Conservation (phyloP, 2,113 vertebrate genomes). For the Cygnus buccinator region DNA sequence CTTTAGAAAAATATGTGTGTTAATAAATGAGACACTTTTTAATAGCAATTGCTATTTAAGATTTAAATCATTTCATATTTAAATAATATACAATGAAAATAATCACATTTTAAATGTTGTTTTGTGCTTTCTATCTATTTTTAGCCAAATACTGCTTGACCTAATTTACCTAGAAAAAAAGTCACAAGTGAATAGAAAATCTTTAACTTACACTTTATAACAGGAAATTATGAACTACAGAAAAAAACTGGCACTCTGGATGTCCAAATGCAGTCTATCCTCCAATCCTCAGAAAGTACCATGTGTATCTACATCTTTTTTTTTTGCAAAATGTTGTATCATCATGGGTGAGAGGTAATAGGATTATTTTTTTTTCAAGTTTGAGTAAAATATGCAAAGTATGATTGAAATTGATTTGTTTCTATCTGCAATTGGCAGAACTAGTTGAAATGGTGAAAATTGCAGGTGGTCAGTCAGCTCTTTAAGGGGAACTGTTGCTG, state of each 20-base stretch:
- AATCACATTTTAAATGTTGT: not conserved
- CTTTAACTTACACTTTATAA: not conserved
- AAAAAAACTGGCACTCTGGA: not conserved
- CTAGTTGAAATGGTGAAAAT: not conserved
- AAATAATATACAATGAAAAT: not conserved
- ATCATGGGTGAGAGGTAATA: not conserved
- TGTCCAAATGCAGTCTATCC: not conserved
- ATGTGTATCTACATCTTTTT: not conserved
- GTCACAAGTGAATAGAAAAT: not conserved
- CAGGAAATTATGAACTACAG: not conserved
- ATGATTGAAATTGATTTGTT: not conserved
- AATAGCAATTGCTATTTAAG: not conserved
- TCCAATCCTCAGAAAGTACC: not conserved
- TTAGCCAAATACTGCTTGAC: not conserved
- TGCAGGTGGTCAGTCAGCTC: not conserved
- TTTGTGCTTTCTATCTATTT: not conserved
- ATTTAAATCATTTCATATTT: not conserved
- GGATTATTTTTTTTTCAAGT: not conserved
- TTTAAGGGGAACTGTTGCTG: not conserved
- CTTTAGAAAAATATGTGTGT: not conserved
- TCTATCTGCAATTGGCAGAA: not conserved
- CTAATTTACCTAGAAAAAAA: not conserved
- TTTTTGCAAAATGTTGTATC: not conserved
- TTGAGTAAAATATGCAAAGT: not conserved
- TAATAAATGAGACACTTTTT: not conserved